phyloP scores from a whole-genome alignment of 2,888 invertebrate genomes.

The Phaedon cochleariae region DNA sequence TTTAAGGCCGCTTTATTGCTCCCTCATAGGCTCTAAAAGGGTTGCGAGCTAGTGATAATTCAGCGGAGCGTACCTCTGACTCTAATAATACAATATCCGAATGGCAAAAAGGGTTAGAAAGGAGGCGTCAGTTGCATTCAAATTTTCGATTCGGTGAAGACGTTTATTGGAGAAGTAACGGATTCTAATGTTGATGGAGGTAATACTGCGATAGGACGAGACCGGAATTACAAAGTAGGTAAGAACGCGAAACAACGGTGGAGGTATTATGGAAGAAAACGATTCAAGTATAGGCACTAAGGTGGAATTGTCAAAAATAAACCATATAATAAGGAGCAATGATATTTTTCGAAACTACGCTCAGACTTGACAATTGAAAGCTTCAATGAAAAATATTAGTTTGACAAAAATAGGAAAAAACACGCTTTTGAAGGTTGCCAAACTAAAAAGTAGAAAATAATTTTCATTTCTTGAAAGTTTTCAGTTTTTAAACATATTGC shows the following conservation, averaged over 20 bases:
- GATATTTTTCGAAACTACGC: too few species aligned
- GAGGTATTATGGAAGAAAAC: too few species aligned
- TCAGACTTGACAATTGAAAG: too few species aligned
- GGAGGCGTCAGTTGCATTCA: constrained; percentile 27
- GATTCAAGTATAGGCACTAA: too few species aligned
- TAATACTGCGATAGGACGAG: constrained; percentile 33
- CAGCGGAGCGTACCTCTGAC: constrained; percentile 55
- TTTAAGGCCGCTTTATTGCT: constrained; percentile 62
- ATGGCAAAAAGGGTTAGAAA: constrained; percentile 42
- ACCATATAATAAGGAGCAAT: too few species aligned
- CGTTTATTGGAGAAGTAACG: constrained; percentile 42
- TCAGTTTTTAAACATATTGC: too few species aligned
- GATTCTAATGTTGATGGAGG: constrained; percentile 41
- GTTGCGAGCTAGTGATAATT: constrained; percentile 62
- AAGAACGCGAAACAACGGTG: neutral
- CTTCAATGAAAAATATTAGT: too few species aligned
- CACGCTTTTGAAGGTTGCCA: too few species aligned
- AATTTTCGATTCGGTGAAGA: constrained; percentile 43
- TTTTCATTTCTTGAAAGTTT: too few species aligned
- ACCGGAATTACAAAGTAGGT: constrained; percentile 30
- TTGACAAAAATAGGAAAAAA: too few species aligned
- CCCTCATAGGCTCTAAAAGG: constrained; percentile 64
- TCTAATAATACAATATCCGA: constrained; percentile 48
- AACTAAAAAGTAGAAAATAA: too few species aligned
- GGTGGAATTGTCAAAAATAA: too few species aligned